Evolutionary conservation across 2,113 vertebrate genomes (phyloP).

Genomic region (Nibea coibor): DNA sequence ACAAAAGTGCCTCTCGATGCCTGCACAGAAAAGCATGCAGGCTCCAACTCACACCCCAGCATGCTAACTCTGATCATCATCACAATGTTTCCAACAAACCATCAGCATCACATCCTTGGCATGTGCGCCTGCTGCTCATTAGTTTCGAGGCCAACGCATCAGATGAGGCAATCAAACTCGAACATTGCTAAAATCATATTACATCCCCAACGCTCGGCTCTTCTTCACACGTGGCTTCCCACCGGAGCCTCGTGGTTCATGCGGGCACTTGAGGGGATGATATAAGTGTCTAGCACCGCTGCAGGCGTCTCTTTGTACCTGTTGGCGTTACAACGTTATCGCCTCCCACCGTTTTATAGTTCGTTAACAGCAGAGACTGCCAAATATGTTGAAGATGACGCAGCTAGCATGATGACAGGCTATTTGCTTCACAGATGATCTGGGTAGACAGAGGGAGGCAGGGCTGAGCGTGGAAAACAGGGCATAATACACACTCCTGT

Average conservation of each 20-base stretch:
- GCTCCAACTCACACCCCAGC: conserved; percentile 7
- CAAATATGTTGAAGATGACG: conserved; percentile 39
- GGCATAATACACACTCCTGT: not conserved
- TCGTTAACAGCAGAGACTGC: conserved; percentile 45
- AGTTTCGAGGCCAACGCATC: conserved; percentile 15
- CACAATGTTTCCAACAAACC: not conserved
- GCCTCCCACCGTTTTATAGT: conserved; percentile 39
- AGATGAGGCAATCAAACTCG: conserved; percentile 32
- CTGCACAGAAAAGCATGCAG: not conserved
- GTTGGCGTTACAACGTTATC: conserved; percentile 48
- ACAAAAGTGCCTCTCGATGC: not conserved
- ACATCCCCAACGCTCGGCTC: not conserved
- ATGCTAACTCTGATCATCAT: conserved; percentile 30
- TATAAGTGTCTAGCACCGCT: conserved; percentile 36
- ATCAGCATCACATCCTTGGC: conserved; percentile 21
- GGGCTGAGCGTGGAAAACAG: conserved; percentile 1
- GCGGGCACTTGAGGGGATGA: conserved; percentile 15
- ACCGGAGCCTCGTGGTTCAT: not conserved
- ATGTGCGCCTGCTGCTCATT: conserved; percentile 8
- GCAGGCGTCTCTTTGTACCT: conserved; percentile 43
- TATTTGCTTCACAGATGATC: conserved; percentile 59
- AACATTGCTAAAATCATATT: not conserved
- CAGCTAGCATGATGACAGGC: conserved; percentile 45
- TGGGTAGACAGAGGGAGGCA: conserved; percentile 43
- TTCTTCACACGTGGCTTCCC: conserved; percentile 7